Conservation (phyloP, 2,888 invertebrate species). For the Hemithea aestivaria region DNA sequence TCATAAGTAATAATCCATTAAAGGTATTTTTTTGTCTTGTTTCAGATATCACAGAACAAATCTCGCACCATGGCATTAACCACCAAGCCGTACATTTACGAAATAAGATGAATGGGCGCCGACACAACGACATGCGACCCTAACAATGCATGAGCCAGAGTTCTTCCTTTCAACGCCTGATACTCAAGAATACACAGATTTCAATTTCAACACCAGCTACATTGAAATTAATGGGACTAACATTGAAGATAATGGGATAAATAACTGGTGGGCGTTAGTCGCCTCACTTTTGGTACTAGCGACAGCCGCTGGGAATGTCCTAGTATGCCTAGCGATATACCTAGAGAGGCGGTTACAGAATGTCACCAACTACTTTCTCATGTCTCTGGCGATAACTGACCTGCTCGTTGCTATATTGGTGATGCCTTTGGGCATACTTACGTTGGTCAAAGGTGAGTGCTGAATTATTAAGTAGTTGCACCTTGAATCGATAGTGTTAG, state of each 20-base stretch:
- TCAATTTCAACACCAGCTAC: constrained; percentile 37
- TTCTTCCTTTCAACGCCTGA: constrained; percentile 29
- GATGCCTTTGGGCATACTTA: constrained; percentile 95
- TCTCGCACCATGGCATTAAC: constrained; percentile 44
- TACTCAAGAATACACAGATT: constrained; percentile 7
- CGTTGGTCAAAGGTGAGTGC: constrained; percentile 87
- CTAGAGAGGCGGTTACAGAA: constrained; percentile 95
- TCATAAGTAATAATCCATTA: too few relatives aligned
- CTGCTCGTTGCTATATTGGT: constrained; percentile 95
- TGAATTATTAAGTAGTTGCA: too few relatives aligned
- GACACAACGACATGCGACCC: constrained; percentile 52
- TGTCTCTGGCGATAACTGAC: constrained; percentile 97
- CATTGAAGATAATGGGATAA: constrained; percentile 36
- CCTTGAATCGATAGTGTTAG: too few relatives aligned
- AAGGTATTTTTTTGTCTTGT: too few relatives aligned
- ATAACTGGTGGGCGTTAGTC: constrained; percentile 91
- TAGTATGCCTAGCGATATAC: constrained; percentile 95
- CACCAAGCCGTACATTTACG: constrained; percentile 56
- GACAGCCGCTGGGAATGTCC: constrained; percentile 94
- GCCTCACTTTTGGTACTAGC: constrained; percentile 88
- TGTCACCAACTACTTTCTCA: constrained; percentile 97
- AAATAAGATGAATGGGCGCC: constrained; percentile 64
- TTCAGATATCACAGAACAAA: constrained; percentile 47
- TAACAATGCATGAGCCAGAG: constrained; percentile 63
- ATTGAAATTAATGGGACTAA: constrained; percentile 33